Evolutionary conservation across 2,888 invertebrate genomes (phyloP).

Genomic region (Athrips mouffetella): DNA sequence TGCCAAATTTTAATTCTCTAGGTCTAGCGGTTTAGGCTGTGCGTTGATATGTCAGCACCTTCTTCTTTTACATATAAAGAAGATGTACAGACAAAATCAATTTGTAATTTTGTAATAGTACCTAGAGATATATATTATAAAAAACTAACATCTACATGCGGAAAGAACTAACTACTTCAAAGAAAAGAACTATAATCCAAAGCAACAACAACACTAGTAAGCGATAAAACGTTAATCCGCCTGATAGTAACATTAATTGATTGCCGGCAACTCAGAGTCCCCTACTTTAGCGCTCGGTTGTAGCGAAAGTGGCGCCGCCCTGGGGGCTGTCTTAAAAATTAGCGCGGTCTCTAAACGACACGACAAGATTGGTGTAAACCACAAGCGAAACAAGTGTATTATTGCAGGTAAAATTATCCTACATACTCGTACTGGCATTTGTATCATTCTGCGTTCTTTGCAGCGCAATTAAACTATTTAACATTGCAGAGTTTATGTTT

Average conservation of each 20-base stretch:
- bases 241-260: constrained; percentile 24
- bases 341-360: constrained; percentile 26
- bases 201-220: not conserved
- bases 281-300: constrained; percentile 18
- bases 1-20: too few species aligned
- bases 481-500: too few species aligned
- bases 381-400: constrained; percentile 11
- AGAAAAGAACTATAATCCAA: not conserved
- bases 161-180: too few species aligned
- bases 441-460: too few species aligned
- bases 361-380: constrained; percentile 19
- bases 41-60: not conserved
- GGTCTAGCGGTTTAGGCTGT: too few species aligned
- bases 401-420: too few species aligned
- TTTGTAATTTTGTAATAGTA: too few species aligned
- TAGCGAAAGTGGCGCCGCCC: constrained; percentile 25
- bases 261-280: constrained; percentile 20
- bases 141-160: too few species aligned
- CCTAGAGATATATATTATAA: too few species aligned
- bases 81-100: too few species aligned
- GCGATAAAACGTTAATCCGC: constrained; percentile 19
- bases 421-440: too few species aligned
- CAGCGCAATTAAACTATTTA: too few species aligned
- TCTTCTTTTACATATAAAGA: not conserved
- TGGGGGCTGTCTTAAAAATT: constrained; percentile 37